Evolutionary conservation across 2,113 vertebrate genomes (phyloP).

Genomic region (Budorcas taxicolor): DNA sequence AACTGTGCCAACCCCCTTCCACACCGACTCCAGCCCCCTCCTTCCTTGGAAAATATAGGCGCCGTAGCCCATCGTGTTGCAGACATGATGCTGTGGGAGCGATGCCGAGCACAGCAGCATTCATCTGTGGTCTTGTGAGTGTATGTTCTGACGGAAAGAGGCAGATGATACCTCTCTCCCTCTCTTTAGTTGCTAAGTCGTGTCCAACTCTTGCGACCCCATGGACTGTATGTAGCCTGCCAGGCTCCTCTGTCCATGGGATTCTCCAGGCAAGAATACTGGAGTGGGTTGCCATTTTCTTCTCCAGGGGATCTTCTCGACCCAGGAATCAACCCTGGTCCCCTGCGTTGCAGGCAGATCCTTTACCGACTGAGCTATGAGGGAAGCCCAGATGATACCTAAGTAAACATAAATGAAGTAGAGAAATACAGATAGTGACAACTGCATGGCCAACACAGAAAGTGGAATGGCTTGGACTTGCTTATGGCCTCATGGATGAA

Average conservation of each 20-base stretch:
- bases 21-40: not conserved
- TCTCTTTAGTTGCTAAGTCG: not conserved
- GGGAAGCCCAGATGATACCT: not conserved
- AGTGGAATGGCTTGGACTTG: not conserved
- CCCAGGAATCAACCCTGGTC: not conserved
- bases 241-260: not conserved
- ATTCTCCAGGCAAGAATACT: not conserved
- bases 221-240: not conserved
- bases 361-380: not conserved
- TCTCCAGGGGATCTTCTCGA: not conserved
- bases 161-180: not conserved
- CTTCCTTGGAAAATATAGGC: not conserved
- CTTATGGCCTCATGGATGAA: not conserved
- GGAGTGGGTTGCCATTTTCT: not conserved
- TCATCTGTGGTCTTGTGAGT: not conserved
- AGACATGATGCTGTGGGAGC: not conserved
- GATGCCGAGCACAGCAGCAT: not conserved
- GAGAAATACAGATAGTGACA: not conserved
- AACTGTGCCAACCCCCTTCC: not conserved
- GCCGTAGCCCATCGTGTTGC: fast-evolving
- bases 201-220: not conserved
- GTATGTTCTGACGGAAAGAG: not conserved
- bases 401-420: not conserved
- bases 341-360: not conserved
- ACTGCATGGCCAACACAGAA: not conserved